Evolutionary conservation across 2,888 invertebrate genomes (phyloP).

Genomic region (Parnassius glacialis): DNA sequence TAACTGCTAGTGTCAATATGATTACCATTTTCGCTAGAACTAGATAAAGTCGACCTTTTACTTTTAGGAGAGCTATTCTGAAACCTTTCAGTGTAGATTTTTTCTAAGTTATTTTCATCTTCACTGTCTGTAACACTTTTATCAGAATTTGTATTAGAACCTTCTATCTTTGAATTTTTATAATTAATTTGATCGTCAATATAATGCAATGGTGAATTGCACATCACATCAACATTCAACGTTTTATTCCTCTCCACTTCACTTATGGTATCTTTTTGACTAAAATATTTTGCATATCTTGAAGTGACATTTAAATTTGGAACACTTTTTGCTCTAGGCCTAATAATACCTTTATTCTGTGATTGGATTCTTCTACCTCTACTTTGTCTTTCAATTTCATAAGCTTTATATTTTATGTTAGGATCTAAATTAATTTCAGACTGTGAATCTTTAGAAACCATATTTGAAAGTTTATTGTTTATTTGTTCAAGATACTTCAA

Average conservation of each 20-base stretch:
- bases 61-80: constrained; percentile 51
- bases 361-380: constrained; percentile 48
- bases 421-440: constrained; percentile 50
- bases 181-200: constrained; percentile 36
- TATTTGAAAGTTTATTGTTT: constrained; percentile 77
- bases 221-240: constrained; percentile 34
- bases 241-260: constrained; percentile 49
- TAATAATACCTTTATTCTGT: constrained; percentile 38
- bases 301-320: constrained; percentile 74
- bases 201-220: constrained; percentile 27
- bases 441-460: constrained; percentile 53
- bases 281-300: constrained; percentile 76
- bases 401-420: constrained; percentile 64
- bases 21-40: constrained; percentile 33
- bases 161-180: constrained; percentile 34
- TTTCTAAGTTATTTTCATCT: constrained; percentile 63
- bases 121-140: constrained; percentile 43
- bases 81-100: constrained; percentile 65
- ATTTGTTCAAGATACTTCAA: constrained; percentile 89
- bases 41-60: constrained; percentile 43
- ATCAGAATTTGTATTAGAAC: constrained; percentile 32
- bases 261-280: constrained; percentile 66
- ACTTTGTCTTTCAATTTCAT: constrained; percentile 68
- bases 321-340: constrained; percentile 72
- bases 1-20: constrained; percentile 43